Evolutionary conservation across 2,888 invertebrate genomes (phyloP), one percentile per base, ranked within the genome.

Genomic region (Crioceris asparagi): DNA sequence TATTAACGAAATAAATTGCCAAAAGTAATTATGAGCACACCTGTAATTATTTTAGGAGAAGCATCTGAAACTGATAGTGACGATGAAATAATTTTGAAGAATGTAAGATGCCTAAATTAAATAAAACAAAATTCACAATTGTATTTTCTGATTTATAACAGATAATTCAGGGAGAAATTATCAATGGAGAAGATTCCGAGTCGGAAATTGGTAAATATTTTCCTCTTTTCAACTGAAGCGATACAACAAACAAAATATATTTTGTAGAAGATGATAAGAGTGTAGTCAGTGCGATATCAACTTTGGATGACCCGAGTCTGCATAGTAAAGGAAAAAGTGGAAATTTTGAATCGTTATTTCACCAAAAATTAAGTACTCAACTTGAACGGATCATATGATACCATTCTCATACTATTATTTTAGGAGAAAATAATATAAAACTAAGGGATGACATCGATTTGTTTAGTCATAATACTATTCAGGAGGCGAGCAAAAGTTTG

Each of bases 11-110:
- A n/a, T n/a, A n/a, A n/a, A n/a, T n/a, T n/a, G n/a, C n/a, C n/a
- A n/a, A n/a, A n/a, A n/a, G n/a, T n/a, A 39, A 32, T 12, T 17
- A 56, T 55, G 55, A 50, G 46, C 36, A 55, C 52, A 43, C 47
- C 58, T 12, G 42, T 55, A 17, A 49, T 62, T 36, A 56, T 63
- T 14, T 53, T 49, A 38, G 64, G 64, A 26, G 64, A 64, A 52
- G 64, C 64, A 18, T 57, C 64, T 2, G 64, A 64, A 55, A 63
- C 64, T 12, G 64, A 64, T 41, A 62, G 62, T 39, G 64, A 64
- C 41, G 61, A 62, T 43, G 61, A 62, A 42, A 37, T 32, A 18
- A 18, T 29, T 29, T 23, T 36, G 33, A 46, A 41, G 19, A 37
- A 37, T 32, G 50, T 47, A 36, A 32, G 31, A 26, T 16, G 17